Evolutionary conservation across 1,140 invertebrate genomes (phyloP), one percentile per base, ranked within the genome.

Genomic region (Bacillus rossius): DNA sequence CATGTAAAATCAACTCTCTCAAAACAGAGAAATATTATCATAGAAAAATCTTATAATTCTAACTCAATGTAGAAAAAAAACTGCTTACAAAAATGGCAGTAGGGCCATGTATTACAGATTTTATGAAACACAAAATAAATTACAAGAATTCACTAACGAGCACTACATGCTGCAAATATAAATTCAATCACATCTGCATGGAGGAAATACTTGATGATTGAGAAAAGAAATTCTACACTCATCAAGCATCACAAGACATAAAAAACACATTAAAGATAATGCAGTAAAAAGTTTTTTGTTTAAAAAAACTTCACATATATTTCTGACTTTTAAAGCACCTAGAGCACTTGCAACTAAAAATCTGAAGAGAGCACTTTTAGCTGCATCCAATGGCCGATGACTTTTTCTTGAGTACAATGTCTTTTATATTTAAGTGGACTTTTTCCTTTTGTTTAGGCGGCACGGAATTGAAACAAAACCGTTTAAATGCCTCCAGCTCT

Each of bases 401-500:
- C 61, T 80, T 81, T 71, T 84, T 86, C 74, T 85, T 85, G 29
- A 83, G 71, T 55, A 86, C 81, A 66, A 87, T 84, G 66, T 88
- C 84, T 76, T 87, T 86, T 63, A 87, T 75, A 71, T 87, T 86
- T 45, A 88, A 76, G 68, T 86, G 83, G 49, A 89, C 85, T 71
- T 86, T 87, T 64, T 86, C 83, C 70, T 86, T 86, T 38, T 79
- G 74, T 59, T 83, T 78, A 0, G 81, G 80, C 40, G 86, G 85
- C 59, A 86, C 80, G 5, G 84, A 86, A 63, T 88, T 84, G 42
- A 84, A 79, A 64, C 87, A 89, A 72, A 90, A 90, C 62, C 86
- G 78, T 72, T 90, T 90, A 71, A 90, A 90, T 40, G 85, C 86
- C 72, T 90, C 87, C 61, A 89, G 70, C 70, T 90, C 87, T 40